Conservation (phyloP, 2,113 vertebrate species). For the Stercorarius parasiticus region DNA sequence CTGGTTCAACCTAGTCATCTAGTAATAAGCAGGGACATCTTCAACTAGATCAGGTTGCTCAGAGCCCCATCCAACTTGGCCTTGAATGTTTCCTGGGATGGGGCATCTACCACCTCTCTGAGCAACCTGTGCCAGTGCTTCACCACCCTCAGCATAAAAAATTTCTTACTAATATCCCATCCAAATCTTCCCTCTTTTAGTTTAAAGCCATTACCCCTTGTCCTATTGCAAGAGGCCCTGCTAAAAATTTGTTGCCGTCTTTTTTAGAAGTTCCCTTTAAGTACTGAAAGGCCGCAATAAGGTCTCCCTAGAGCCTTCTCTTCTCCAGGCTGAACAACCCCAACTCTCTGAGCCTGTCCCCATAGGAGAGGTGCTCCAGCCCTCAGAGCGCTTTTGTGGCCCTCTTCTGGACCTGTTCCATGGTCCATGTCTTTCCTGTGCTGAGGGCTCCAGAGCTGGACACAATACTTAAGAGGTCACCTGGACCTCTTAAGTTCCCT, state of each 20-base stretch:
- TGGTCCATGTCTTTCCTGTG: neutral
- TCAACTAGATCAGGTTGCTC: neutral
- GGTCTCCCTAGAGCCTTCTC: neutral
- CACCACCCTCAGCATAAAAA: neutral
- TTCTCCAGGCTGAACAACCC: neutral
- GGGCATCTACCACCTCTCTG: neutral
- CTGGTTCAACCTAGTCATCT: neutral
- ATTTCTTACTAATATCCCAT: neutral
- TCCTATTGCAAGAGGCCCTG: neutral
- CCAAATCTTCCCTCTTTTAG: neutral
- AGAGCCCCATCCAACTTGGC: neutral
- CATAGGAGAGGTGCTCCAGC: neutral
- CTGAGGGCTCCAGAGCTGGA: neutral
- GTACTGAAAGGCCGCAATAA: neutral
- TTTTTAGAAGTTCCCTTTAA: neutral
- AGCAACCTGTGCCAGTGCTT: neutral
- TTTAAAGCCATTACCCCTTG: neutral
- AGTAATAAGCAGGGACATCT: neutral
- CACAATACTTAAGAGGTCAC: neutral
- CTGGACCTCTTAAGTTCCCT: neutral
- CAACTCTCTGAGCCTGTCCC: neutral
- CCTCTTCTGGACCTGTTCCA: neutral
- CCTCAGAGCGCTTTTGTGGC: neutral
- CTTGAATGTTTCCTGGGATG: neutral
- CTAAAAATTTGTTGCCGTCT: neutral